A percentile compares a stretch with the other conserved stretches of the same genome.
Conservation (phyloP, 2,797 vertebrate species). For the Merluccius polli region DNA sequence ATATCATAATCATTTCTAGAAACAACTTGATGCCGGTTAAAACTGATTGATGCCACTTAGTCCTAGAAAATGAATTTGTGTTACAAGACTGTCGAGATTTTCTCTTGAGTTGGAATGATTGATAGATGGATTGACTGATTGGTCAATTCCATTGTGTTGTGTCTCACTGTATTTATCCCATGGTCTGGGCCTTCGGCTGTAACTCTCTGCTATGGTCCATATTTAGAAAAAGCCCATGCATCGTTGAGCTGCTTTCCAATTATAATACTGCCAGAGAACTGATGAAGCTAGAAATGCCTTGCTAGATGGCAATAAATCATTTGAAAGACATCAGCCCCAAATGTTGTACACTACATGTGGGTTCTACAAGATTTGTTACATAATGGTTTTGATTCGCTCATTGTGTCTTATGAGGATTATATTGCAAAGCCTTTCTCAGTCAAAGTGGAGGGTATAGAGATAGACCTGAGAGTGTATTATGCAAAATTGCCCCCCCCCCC, state of each 20-base stretch:
- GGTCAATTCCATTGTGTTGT: not conserved
- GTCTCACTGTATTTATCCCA: conserved; percentile 13
- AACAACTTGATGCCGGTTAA: not conserved
- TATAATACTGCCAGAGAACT: conserved; percentile 35
- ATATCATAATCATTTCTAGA: not conserved
- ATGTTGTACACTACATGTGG: not conserved
- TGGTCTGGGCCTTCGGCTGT: conserved; percentile 30
- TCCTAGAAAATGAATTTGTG: not conserved
- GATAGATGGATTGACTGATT: no score
- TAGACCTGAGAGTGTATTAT: conserved; percentile 44
- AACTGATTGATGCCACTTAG: no score
- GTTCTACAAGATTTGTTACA: not conserved
- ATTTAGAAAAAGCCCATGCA: conserved; percentile 50
- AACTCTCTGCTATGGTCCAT: conserved; percentile 36
- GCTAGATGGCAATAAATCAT: conserved; percentile 24
- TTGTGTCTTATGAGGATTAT: not conserved
- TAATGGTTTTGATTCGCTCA: not conserved
- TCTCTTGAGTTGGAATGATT: no score
- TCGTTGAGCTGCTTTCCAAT: conserved; percentile 40
- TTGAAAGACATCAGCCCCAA: conserved; percentile 11
- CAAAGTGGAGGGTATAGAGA: conserved; percentile 30
- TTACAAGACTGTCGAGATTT: no score
- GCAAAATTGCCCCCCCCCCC: conserved; percentile 51
- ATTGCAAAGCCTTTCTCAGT: not conserved
- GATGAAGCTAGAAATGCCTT: conserved; percentile 37